Evolutionary conservation across 2,797 vertebrate genomes (phyloP).

Genomic region (Ceyx erithaca): DNA sequence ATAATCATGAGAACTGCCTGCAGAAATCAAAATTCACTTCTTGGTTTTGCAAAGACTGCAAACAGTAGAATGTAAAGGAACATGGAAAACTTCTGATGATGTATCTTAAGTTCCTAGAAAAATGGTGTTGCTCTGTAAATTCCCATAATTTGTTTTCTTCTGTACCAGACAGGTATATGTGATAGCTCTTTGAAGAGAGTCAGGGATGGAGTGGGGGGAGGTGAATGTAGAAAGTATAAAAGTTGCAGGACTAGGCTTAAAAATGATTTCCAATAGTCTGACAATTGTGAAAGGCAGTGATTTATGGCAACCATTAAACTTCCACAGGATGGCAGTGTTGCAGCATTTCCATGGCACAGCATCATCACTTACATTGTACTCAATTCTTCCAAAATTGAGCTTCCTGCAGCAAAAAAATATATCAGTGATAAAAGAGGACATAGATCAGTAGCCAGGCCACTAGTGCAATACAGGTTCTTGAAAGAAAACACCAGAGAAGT

Average conservation of each 20-base stretch:
- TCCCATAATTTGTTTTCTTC: background rate
- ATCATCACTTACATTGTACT: conserved; percentile 57
- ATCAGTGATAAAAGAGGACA: background rate
- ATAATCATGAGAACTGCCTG: background rate
- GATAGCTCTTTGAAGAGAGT: background rate
- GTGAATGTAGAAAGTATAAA: background rate
- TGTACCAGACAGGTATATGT: background rate
- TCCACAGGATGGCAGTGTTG: conserved; percentile 85
- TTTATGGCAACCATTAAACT: conserved; percentile 51
- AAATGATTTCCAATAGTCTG: background rate
- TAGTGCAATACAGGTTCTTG: background rate
- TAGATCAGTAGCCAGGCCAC: background rate
- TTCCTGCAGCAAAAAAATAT: background rate
- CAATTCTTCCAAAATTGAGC: conserved; percentile 25
- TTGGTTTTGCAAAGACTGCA: background rate
- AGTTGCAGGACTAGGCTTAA: background rate
- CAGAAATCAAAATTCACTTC: background rate
- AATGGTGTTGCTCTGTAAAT: background rate
- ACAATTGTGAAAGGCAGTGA: background rate
- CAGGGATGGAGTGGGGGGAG: accelerated
- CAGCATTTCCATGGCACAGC: conserved; percentile 46
- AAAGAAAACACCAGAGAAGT: background rate
- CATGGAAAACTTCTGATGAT: background rate
- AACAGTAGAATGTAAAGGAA: background rate
- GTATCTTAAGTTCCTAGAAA: background rate